phyloP scores from a whole-genome alignment of 2,113 vertebrate species.

The Ophthalmolycus amberensis region DNA sequence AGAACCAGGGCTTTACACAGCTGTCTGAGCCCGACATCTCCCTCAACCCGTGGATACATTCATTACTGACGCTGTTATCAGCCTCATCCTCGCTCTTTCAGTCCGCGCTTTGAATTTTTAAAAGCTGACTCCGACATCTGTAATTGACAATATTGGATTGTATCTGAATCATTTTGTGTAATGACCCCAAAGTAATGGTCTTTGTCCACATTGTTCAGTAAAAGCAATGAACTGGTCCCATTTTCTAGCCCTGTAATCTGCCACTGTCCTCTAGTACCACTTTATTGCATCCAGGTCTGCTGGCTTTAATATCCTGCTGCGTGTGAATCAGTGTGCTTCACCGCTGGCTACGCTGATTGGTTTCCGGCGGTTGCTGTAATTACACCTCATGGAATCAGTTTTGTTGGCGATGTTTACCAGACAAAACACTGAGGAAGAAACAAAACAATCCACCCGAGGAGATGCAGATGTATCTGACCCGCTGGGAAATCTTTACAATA shows the following conservation, averaged over 20 bases:
- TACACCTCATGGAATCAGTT: constrained; percentile 60
- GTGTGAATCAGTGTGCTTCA: constrained; percentile 47
- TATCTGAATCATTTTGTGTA: constrained; percentile 59
- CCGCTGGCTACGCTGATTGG: constrained; percentile 54
- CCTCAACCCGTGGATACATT: constrained; percentile 27
- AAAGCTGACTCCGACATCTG: background rate
- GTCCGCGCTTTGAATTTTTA: constrained; percentile 11
- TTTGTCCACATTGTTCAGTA: constrained; percentile 51
- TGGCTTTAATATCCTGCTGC: constrained; percentile 65
- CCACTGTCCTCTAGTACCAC: constrained; percentile 40
- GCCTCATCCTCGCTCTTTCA: background rate
- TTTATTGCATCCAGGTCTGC: constrained; percentile 59
- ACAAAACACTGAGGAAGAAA: constrained; percentile 28
- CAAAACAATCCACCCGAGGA: constrained; percentile 53
- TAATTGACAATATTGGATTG: constrained; percentile 49
- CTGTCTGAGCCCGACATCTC: constrained; percentile 64
- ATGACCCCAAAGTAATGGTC: constrained; percentile 55
- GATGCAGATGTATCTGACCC: constrained; percentile 57
- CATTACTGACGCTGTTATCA: constrained; percentile 15
- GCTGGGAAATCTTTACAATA: constrained; percentile 65
- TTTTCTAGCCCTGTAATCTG: constrained; percentile 44
- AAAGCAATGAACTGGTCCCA: constrained; percentile 61
- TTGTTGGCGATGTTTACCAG: constrained; percentile 61
- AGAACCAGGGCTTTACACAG: constrained; percentile 62
- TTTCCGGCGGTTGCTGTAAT: constrained; percentile 57